Percentiles rank a stretch among this genome's conserved stretches.
Conservation (phyloP, 2,113 vertebrate genomes). For the Urocynchramus pylzowi region DNA sequence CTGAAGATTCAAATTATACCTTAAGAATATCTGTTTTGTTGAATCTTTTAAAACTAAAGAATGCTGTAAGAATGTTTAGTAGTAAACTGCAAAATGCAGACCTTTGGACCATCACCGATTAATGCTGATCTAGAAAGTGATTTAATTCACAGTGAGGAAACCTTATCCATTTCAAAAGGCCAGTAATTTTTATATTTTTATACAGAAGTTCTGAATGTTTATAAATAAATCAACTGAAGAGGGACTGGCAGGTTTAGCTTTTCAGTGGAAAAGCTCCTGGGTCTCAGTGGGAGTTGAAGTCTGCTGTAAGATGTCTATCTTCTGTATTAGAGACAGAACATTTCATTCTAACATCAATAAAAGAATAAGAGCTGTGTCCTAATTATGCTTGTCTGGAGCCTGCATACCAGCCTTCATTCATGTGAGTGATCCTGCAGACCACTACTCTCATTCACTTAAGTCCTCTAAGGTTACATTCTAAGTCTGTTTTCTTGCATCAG, state of each 20-base stretch:
- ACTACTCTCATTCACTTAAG: neutral
- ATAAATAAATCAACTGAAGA: conserved; percentile 29
- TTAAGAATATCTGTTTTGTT: neutral
- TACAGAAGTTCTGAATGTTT: conserved; percentile 30
- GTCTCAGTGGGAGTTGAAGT: neutral
- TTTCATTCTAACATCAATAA: neutral
- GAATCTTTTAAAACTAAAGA: neutral
- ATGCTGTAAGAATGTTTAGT: neutral
- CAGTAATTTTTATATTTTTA: conserved; percentile 10
- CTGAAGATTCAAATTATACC: conserved; percentile 10
- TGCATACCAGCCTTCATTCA: neutral
- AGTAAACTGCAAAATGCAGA: conserved; percentile 10
- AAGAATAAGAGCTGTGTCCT: neutral
- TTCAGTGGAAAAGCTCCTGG: neutral
- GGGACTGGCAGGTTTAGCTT: neutral
- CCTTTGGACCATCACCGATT: neutral
- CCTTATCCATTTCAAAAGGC: neutral
- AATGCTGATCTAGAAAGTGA: conserved; percentile 9
- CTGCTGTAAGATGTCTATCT: neutral
- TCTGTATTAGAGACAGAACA: conserved; percentile 30
- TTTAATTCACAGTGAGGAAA: conserved; percentile 24
- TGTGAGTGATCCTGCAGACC: neutral
- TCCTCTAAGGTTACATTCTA: neutral
- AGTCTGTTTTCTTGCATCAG: neutral
- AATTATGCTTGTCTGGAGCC: neutral